A percentile compares a stretch with the other conserved stretches of the same genome.
phyloP scores from a whole-genome alignment of 2,797 vertebrate species.

The Sandelia bainsii region DNA sequence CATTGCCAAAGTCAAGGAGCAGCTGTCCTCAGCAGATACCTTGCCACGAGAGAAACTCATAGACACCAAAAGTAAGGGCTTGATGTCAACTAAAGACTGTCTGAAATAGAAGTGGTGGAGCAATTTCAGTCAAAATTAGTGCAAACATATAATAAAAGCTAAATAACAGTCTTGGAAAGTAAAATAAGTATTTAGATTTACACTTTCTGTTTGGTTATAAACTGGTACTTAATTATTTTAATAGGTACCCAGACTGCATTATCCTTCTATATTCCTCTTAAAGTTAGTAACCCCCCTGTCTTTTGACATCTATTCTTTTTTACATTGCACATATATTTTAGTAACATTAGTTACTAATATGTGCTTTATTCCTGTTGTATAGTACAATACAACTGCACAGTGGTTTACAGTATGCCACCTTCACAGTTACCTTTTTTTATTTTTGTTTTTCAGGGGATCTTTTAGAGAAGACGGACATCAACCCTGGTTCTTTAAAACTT shows the following conservation, averaged over 20 bases:
- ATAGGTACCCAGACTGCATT: too few relatives aligned
- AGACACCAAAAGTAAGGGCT: constrained; percentile 1
- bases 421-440: too few relatives aligned
- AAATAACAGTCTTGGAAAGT: too few relatives aligned
- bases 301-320: neutral
- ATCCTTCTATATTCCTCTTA: too few relatives aligned
- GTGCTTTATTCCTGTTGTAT: neutral
- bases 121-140: too few relatives aligned
- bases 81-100: neutral
- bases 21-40: constrained; percentile 84
- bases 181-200: too few relatives aligned
- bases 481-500: neutral
- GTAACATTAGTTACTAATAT: too few relatives aligned
- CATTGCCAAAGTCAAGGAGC: constrained; percentile 94
- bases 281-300: too few relatives aligned
- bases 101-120: neutral
- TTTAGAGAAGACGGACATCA: neutral
- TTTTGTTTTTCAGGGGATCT: neutral
- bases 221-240: too few relatives aligned
- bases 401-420: neutral
- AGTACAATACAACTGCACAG: neutral
- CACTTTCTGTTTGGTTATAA: too few relatives aligned
- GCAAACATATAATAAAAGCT: too few relatives aligned
- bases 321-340: neutral
- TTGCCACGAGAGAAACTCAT: neutral